phyloP scores from a whole-genome alignment of 2,797 vertebrate species.

The Neopelma chrysocephalum region DNA sequence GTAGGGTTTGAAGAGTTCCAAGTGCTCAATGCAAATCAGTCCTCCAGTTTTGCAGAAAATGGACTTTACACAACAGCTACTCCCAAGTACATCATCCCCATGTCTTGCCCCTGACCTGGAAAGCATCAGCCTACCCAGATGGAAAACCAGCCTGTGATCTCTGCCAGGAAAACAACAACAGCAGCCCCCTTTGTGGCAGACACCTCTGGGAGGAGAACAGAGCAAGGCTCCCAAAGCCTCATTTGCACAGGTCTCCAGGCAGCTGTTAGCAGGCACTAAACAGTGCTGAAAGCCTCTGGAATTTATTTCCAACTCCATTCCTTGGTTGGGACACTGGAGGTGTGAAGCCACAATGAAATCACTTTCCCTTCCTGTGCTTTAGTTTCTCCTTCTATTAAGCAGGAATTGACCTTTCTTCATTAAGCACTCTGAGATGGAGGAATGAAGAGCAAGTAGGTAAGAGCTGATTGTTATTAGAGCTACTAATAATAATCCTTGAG shows the following conservation, averaged over 20 bases:
- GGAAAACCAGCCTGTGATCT: neutral
- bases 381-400: neutral
- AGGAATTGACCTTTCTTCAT: neutral
- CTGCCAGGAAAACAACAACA: neutral
- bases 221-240: neutral
- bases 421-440: neutral
- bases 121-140: neutral
- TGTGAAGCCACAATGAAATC: neutral
- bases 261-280: neutral
- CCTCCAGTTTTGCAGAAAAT: neutral
- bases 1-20: neutral
- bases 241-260: neutral
- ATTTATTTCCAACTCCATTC: neutral
- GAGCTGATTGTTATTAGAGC: neutral
- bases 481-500: slow-evolving; percentile 46
- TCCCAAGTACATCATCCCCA: neutral
- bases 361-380: neutral
- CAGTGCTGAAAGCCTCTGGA: neutral
- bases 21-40: neutral
- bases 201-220: neutral
- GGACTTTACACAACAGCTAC: neutral
- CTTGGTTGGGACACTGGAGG: neutral
- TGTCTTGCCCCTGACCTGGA: neutral
- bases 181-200: neutral
- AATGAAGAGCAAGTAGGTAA: neutral